These are phyloP conservation scores for Telenomus remus DNA, from an alignment of 1,140 invertebrate genomes.

Conservation along the genomic window DNA sequence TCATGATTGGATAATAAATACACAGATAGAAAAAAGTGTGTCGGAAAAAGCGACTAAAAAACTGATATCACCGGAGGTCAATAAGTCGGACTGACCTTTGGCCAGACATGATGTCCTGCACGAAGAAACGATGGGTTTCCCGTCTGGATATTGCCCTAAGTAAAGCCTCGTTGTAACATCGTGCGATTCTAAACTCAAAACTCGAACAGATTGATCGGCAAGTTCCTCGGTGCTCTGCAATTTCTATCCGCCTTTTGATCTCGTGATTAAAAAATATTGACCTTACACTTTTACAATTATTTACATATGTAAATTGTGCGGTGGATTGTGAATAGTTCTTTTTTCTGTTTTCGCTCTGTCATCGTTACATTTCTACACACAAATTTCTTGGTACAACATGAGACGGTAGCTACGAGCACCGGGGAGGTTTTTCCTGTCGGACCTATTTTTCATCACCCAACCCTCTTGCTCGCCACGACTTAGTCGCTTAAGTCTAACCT, in stretches of 20 bases:
- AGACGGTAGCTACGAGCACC: slow-evolving; percentile 45
- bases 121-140: slow-evolving; percentile 51
- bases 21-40: no score
- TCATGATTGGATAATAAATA: no score
- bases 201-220: slow-evolving; percentile 33
- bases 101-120: slow-evolving; percentile 48
- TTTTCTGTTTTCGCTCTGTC: no score
- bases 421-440: slow-evolving; percentile 35
- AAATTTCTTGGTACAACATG: slow-evolving; percentile 45
- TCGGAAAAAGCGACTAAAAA: no score
- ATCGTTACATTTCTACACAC: slow-evolving; percentile 14
- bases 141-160: slow-evolving; percentile 34
- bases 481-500: slow-evolving; percentile 68
- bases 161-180: slow-evolving; percentile 45
- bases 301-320: slow-evolving; percentile 26
- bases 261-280: slow-evolving; percentile 8
- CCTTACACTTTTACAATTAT: slow-evolving; percentile 35
- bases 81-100: slow-evolving; percentile 53
- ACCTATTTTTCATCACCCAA: slow-evolving; percentile 48
- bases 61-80: slow-evolving; percentile 9
- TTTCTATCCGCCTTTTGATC: slow-evolving; percentile 21
- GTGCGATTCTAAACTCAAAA: slow-evolving; percentile 50
- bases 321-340: background rate
- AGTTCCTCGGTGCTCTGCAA: slow-evolving; percentile 45
- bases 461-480: slow-evolving; percentile 52